Evolutionary conservation across 1,140 invertebrate genomes (phyloP).

Genomic region (Bursaphelenchus mucronatus): DNA sequence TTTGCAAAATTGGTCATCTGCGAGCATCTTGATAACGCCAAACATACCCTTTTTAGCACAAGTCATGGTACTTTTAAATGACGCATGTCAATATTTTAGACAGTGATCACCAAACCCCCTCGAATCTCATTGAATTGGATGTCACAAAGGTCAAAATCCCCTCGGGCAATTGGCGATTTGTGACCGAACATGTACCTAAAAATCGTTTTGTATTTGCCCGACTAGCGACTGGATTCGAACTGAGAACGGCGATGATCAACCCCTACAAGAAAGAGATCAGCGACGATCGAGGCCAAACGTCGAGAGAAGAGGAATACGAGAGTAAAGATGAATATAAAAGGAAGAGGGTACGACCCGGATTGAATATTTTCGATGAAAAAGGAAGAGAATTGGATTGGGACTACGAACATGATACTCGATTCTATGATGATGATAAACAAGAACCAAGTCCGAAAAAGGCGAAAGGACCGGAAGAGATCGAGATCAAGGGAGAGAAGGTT

Average conservation of each 20-base stretch:
- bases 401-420: constrained; percentile 58
- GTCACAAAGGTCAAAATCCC: constrained; percentile 41
- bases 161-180: constrained; percentile 53
- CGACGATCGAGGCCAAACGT: neutral
- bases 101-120: constrained; percentile 12
- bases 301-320: constrained; percentile 1
- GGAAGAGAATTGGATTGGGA: constrained; percentile 58
- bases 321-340: constrained; percentile 21
- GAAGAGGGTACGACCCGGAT: constrained; percentile 43
- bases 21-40: neutral
- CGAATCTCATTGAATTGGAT: constrained; percentile 42
- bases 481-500: constrained; percentile 36
- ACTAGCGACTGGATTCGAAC: constrained; percentile 40
- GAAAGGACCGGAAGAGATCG: constrained; percentile 25
- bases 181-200: constrained; percentile 47
- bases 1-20: constrained; percentile 17
- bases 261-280: constrained; percentile 30
- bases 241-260: constrained; percentile 32
- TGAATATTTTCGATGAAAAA: constrained; percentile 56
- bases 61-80: constrained; percentile 14
- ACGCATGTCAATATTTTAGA: neutral
- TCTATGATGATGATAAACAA: constrained; percentile 35
- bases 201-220: constrained; percentile 43
- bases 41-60: constrained; percentile 20
- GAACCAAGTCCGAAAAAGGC: constrained; percentile 19